phyloP scores from a whole-genome alignment of 2,888 invertebrate species.

The Cenopis cana region DNA sequence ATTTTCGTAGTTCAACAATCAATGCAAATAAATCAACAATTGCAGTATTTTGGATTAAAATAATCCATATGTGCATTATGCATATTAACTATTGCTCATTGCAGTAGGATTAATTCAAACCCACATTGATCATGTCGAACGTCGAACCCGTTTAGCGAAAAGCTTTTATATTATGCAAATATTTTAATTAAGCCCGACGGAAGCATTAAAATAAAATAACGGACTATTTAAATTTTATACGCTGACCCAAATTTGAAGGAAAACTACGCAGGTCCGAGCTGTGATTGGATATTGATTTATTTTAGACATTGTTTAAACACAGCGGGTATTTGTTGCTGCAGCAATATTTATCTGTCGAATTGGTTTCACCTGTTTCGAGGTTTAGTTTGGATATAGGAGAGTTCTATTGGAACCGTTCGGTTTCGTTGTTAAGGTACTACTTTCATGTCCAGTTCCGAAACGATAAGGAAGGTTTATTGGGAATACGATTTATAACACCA shows the following conservation, averaged over 20 bases:
- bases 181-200: conserved; percentile 21
- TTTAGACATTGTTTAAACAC: conserved; percentile 26
- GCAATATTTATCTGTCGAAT: conserved; percentile 24
- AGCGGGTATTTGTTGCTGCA: conserved; percentile 2
- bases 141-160: conserved; percentile 11
- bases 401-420: conserved; percentile 18
- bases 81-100: not conserved
- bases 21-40: not conserved
- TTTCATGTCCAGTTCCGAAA: too few relatives aligned
- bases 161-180: conserved; percentile 30
- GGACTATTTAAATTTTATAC: conserved; percentile 17
- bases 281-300: conserved; percentile 35
- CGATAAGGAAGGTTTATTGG: too few relatives aligned
- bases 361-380: conserved; percentile 5
- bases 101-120: conserved; percentile 2
- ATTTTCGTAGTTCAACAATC: not conserved
- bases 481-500: too few relatives aligned
- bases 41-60: not conserved
- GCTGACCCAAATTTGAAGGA: conserved; percentile 24
- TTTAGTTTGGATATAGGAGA: conserved; percentile 11
- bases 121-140: conserved; percentile 8
- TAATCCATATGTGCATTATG: not conserved
- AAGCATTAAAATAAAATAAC: conserved; percentile 24
- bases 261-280: conserved; percentile 24
- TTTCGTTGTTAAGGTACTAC: not conserved